These are phyloP conservation scores for Brachyhypopomus occidentalis DNA, from an alignment of 2,113 vertebrate genomes.

Conservation along the genomic window DNA sequence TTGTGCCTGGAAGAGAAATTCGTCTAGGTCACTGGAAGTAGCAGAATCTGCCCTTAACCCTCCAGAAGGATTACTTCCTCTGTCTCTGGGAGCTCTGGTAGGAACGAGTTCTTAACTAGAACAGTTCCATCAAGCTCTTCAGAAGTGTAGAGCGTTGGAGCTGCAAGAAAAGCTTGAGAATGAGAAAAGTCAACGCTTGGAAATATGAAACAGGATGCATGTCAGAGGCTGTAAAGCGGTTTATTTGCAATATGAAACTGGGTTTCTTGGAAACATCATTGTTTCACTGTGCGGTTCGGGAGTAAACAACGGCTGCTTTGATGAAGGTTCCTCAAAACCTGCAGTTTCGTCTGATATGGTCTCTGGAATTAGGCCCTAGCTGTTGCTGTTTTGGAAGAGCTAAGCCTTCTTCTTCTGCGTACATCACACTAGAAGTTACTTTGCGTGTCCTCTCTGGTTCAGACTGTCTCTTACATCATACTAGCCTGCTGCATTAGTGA, in stretches of 20 bases:
- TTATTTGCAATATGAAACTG: background rate
- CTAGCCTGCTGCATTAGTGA: background rate
- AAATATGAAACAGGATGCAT: background rate
- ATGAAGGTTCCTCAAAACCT: background rate
- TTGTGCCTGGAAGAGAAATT: conserved; percentile 45
- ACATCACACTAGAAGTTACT: background rate
- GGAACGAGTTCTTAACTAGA: conserved; percentile 27
- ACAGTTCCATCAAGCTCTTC: background rate
- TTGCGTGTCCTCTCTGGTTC: background rate
- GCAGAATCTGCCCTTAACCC: conserved; percentile 67
- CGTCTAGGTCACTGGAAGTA: conserved; percentile 66
- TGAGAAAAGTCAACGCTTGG: background rate
- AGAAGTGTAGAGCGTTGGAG: background rate
- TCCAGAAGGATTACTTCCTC: conserved; percentile 73
- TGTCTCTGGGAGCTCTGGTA: conserved; percentile 58
- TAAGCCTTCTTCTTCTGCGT: background rate
- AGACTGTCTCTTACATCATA: background rate
- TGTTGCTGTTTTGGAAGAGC: no score
- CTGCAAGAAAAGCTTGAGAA: background rate
- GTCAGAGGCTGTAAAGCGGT: background rate
- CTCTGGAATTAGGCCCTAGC: background rate
- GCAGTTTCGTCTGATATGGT: background rate
- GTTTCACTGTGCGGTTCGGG: background rate
- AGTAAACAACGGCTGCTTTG: background rate
- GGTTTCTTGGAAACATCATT: background rate